Conservation (phyloP, 2,797 vertebrate genomes). For the Epinephelus coioides region DNA sequence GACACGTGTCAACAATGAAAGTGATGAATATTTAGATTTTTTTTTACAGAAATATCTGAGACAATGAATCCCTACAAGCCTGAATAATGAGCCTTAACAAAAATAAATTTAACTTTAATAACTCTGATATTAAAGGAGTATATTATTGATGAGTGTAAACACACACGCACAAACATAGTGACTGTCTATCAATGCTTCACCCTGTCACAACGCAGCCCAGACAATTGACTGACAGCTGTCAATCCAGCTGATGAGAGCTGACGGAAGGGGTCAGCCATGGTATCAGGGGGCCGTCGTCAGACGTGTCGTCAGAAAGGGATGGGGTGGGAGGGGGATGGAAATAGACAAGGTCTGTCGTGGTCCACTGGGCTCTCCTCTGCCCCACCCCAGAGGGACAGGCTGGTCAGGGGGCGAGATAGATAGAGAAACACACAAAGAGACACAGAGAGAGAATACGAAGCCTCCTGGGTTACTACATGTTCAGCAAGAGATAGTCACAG, state of each 20-base stretch:
- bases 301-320: conserved; percentile 46
- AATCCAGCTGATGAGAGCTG: conserved; percentile 72
- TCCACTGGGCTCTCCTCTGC: conserved; percentile 59
- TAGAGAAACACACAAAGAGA: conserved; percentile 14
- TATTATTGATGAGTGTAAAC: conserved; percentile 22
- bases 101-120: not conserved
- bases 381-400: conserved; percentile 60
- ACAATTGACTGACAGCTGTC: conserved; percentile 78
- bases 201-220: conserved; percentile 50
- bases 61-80: not conserved
- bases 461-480: conserved; percentile 24
- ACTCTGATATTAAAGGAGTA: conserved; percentile 49
- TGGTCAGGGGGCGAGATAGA: conserved; percentile 38
- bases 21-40: not conserved
- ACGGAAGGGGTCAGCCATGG: conserved; percentile 72
- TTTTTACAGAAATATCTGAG: not conserved
- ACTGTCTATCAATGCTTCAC: conserved; percentile 59
- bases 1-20: not conserved
- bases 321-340: conserved; percentile 54
- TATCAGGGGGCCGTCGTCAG: conserved; percentile 48
- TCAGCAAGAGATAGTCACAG: conserved; percentile 36
- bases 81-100: not conserved
- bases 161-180: conserved; percentile 26
- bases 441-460: conserved; percentile 18
- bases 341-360: conserved; percentile 68